Evolutionary conservation across 2,888 invertebrate genomes (phyloP).

Genomic region (Heliconius charithonia): DNA sequence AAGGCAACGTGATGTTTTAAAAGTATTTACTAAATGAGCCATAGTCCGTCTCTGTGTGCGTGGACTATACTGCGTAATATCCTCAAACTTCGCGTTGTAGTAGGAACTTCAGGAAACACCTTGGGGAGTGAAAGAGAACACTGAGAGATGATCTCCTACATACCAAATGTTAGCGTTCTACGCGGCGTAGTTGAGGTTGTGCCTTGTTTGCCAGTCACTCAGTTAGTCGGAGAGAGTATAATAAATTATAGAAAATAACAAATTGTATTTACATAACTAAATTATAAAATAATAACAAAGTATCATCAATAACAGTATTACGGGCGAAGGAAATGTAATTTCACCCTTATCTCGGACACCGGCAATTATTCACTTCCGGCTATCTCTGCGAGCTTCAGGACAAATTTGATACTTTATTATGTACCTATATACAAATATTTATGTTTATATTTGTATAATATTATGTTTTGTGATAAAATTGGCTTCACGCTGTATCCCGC

Average conservation of each 20-base stretch:
- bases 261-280: background rate
- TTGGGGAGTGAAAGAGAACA: too few relatives aligned
- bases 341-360: constrained; percentile 43
- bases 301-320: constrained; percentile 16
- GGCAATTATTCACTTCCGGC: constrained; percentile 44
- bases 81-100: too few relatives aligned
- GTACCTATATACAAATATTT: background rate
- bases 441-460: constrained; percentile 8
- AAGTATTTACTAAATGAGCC: too few relatives aligned
- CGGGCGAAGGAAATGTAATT: constrained; percentile 37
- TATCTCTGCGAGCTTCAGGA: constrained; percentile 16
- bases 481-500: background rate
- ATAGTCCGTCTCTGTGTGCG: too few relatives aligned
- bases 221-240: too few relatives aligned
- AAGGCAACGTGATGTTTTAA: too few relatives aligned
- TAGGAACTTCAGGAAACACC: too few relatives aligned
- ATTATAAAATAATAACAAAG: background rate
- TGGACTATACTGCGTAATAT: too few relatives aligned
- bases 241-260: background rate
- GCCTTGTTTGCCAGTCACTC: too few relatives aligned
- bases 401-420: constrained; percentile 9
- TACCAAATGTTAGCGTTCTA: too few relatives aligned
- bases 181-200: too few relatives aligned
- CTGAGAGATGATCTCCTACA: too few relatives aligned
- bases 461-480: background rate